phyloP scores from a whole-genome alignment of 1,140 invertebrate species.

The Drosophila nigrodunni region DNA sequence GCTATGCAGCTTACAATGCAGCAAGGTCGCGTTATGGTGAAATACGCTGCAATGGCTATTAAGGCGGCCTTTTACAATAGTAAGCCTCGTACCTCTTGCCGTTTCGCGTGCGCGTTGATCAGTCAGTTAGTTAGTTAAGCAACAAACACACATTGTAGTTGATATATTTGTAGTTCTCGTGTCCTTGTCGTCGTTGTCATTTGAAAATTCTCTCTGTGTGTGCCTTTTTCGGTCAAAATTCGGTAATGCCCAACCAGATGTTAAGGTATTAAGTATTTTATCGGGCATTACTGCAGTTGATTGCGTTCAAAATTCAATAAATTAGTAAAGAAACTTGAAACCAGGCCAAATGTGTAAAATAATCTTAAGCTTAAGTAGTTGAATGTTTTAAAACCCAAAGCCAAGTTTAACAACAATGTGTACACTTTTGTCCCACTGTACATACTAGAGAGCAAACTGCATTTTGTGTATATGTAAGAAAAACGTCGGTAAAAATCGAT shows the following conservation, averaged over 20 bases:
- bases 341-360: conserved; percentile 72
- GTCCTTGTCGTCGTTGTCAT: conserved; percentile 68
- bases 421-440: conserved; percentile 69
- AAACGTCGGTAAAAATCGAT: neutral
- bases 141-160: neutral
- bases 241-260: conserved; percentile 58
- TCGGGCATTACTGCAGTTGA: conserved; percentile 57
- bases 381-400: conserved; percentile 60
- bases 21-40: conserved; percentile 62
- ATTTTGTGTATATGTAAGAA: conserved; percentile 57
- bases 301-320: conserved; percentile 69
- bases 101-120: too few species aligned
- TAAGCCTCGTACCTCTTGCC: too few species aligned
- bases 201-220: conserved; percentile 78
- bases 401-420: conserved; percentile 16
- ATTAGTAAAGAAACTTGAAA: conserved; percentile 37
- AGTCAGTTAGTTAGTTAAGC: neutral
- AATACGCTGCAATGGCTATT: conserved; percentile 77
- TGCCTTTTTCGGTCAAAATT: conserved; percentile 82
- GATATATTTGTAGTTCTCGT: conserved; percentile 43
- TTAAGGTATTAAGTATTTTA: conserved; percentile 39
- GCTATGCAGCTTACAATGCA: conserved; percentile 60
- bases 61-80: neutral
- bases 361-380: conserved; percentile 69
- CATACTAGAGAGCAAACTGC: conserved; percentile 57